Base-by-base conservation (phyloP, 2,797 vertebrate species). In the Premnoplex brunnescens region DNA sequence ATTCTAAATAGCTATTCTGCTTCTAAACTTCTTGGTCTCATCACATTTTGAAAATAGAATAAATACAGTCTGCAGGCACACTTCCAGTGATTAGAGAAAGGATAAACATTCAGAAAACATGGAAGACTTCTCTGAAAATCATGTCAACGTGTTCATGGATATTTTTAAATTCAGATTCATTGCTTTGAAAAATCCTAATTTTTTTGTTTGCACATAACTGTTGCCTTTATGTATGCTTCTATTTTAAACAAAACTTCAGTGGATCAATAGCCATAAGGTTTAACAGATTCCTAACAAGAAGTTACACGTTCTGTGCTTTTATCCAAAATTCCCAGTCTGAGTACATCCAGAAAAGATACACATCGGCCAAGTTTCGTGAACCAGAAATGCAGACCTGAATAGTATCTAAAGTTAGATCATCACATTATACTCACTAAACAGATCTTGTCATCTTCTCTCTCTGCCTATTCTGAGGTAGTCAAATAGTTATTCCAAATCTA, bases 141-240 rank as follows among this genome's bases (percentile, higher is more conserved):
- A 56, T 56, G 12, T 74, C 21, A 80, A 71, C 63, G 87, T 77
- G 12, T 60, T 74, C 44, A 64, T 24, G 34, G 75, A 36, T 93
- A 91, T 92, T 94, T 95, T 83, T 32, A 71, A 82, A 91, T 85
- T 87, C 78, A 92, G 56, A 89, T 56, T 85, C 55, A 56, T 46
- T 68, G 26, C 39, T 92, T 95, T 72, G 51, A 73, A 94, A 89
- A 87, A 44, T 0, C 4, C 14, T 71, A 24, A 3, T 28, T 93
- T 69, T 74, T 67, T 91, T 76, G 51, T 82, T 91, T 93, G 48
- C 60, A 71, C 37, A 46, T 52, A 91, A 43, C 14, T 56, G 12
- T 64, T 92, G 64, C 52, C 30, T 93, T 85, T 71, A 81, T 27
- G 46, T 32, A 43, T 6, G 7, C 3, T 77, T 91, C 56, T 95